Evolutionary conservation across 2,797 vertebrate species (phyloP).

Genomic region (Alfaro cultratus): DNA sequence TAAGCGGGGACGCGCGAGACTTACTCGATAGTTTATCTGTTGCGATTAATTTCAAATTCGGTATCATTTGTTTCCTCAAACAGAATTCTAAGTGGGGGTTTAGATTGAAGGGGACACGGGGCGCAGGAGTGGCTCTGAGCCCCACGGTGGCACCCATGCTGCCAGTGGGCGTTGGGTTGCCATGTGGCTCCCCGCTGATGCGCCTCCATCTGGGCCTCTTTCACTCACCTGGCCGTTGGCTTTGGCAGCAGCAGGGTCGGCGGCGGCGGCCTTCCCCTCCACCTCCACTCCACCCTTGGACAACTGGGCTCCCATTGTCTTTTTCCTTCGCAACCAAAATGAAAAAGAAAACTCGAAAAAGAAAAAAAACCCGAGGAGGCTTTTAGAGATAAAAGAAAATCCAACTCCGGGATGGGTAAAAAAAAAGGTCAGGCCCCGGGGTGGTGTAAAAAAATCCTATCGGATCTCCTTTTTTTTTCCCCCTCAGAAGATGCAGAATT

Average conservation of each 20-base stretch:
- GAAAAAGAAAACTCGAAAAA: slow-evolving; percentile 60
- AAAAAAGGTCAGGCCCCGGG: slow-evolving; percentile 40
- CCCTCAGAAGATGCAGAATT: slow-evolving; percentile 20
- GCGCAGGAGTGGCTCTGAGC: neutral
- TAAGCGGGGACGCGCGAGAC: slow-evolving; percentile 32
- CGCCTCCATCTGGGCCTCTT: slow-evolving; percentile 2
- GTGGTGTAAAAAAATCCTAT: slow-evolving; percentile 53
- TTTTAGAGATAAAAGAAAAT: slow-evolving; percentile 68
- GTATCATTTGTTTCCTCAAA: fast-evolving
- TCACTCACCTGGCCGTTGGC: slow-evolving; percentile 91
- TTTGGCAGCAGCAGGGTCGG: slow-evolving; percentile 83
- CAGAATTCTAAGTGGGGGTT: neutral
- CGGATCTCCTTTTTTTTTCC: slow-evolving; percentile 48
- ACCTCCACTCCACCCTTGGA: slow-evolving; percentile 88
- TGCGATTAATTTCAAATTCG: neutral
- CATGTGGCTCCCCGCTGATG: slow-evolving; percentile 66
- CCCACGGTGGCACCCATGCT: slow-evolving; percentile 31
- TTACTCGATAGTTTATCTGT: slow-evolving; percentile 23
- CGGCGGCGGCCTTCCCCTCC: slow-evolving; percentile 80
- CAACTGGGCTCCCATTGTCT: slow-evolving; percentile 89
- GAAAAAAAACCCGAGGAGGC: slow-evolving; percentile 57
- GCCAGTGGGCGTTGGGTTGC: slow-evolving; percentile 67
- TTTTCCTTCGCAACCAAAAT: slow-evolving; percentile 61
- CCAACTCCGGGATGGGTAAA: slow-evolving; percentile 55
- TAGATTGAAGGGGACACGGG: neutral